These are phyloP conservation scores for Sebastes glaucus DNA, from an alignment of 2,797 vertebrate species.

Conservation along the genomic window DNA sequence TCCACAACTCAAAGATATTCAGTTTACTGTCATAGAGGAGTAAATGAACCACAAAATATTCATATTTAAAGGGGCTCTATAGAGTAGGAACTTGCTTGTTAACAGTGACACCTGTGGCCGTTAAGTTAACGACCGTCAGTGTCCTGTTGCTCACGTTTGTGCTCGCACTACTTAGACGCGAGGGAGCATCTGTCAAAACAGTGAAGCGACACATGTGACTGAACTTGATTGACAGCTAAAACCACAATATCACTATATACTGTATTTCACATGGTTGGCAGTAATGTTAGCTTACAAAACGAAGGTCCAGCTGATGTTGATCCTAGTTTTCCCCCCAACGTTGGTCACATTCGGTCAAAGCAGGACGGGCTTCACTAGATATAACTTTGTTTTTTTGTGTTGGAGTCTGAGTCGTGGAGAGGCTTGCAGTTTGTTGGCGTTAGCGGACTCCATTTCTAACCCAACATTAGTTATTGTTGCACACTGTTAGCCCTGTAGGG, in stretches of 20 bases:
- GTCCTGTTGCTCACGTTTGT: no score
- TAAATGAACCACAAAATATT: not conserved
- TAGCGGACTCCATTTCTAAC: not conserved
- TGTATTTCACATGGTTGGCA: no score
- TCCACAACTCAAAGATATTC: no score
- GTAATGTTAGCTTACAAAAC: not conserved
- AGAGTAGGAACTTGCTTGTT: not conserved
- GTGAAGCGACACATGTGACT: not conserved
- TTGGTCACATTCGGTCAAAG: no score
- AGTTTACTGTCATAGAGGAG: no score
- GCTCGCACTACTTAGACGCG: no score
- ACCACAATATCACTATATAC: not conserved
- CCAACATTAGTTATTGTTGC: no score
- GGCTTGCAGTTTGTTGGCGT: rapidly evolving
- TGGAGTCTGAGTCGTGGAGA: not conserved
- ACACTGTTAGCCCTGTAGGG: no score
- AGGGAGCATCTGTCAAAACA: no score
- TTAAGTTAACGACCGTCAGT: no score
- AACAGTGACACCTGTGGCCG: no score
- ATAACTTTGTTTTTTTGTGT: not conserved
- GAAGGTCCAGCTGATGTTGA: not conserved
- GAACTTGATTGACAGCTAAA: not conserved
- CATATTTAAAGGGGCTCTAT: not conserved
- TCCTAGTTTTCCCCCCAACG: no score
- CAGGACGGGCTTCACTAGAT: not conserved